Evolutionary conservation across 2,797 vertebrate species (phyloP).

Genomic region (Esox lucius): DNA sequence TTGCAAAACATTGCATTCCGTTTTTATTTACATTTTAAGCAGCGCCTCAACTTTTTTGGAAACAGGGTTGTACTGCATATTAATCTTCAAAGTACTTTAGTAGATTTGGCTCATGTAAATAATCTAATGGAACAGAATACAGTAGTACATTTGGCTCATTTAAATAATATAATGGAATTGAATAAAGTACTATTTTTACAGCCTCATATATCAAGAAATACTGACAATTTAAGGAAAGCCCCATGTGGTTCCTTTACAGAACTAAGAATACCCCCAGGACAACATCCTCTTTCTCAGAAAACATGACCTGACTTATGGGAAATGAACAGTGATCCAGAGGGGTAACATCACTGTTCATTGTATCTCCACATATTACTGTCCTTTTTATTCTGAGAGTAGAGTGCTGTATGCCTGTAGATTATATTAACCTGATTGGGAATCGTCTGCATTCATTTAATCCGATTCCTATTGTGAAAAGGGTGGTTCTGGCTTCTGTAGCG

Average conservation of each 20-base stretch:
- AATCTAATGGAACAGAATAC: not conserved
- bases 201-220: not conserved
- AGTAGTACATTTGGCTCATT: not conserved
- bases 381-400: not conserved
- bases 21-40: too few relatives aligned
- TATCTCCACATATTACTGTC: not conserved
- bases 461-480: conserved; percentile 25
- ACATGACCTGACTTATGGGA: not conserved
- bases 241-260: not conserved
- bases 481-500: conserved; percentile 16
- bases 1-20: too few relatives aligned
- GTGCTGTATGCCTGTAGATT: not conserved
- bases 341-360: not conserved
- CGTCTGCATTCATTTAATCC: conserved; percentile 8
- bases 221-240: conserved; percentile 18
- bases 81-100: too few relatives aligned
- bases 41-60: too few relatives aligned
- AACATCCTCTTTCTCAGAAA: conserved; percentile 61
- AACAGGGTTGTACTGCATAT: too few relatives aligned
- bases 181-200: not conserved
- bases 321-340: not conserved
- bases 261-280: conserved; percentile 44
- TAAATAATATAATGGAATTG: not conserved
- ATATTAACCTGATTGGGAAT: not conserved
- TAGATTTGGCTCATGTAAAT: too few relatives aligned